A percentile compares a stretch with the other conserved stretches of the same genome.
These are phyloP conservation scores for Neocloeon triangulifer DNA, from an alignment of 1,140 invertebrate genomes.

Conservation along the genomic window DNA sequence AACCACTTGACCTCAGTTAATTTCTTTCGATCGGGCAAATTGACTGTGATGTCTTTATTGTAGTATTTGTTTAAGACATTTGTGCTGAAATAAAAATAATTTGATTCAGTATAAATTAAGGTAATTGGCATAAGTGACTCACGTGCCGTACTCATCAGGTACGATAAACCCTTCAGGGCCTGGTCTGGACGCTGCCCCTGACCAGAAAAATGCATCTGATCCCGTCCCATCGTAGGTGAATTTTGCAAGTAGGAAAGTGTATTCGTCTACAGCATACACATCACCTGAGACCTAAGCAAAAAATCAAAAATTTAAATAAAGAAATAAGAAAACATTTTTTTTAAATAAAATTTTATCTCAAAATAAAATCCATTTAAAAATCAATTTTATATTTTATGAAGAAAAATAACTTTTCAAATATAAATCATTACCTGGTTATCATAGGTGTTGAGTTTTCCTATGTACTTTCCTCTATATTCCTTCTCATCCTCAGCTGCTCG, in stretches of 20 bases:
- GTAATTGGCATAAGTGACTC: slow-evolving; percentile 15
- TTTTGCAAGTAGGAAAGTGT: slow-evolving; percentile 52
- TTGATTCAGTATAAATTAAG: slow-evolving; percentile 3
- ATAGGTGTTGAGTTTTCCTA: slow-evolving; percentile 76
- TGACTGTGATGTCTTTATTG: slow-evolving; percentile 65
- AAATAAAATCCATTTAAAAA: too few relatives aligned
- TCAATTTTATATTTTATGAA: too few relatives aligned
- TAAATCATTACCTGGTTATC: slow-evolving; percentile 85
- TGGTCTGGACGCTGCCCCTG: slow-evolving; percentile 61
- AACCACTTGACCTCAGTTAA: slow-evolving; percentile 79
- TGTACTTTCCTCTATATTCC: slow-evolving; percentile 52
- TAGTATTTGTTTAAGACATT: slow-evolving; percentile 68
- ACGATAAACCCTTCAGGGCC: slow-evolving; percentile 80
- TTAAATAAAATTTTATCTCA: too few relatives aligned
- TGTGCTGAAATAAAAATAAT: slow-evolving; percentile 32
- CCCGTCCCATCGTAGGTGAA: slow-evolving; percentile 86
- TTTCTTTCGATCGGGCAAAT: slow-evolving; percentile 64
- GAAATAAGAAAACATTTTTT: too few relatives aligned
- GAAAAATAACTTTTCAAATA: too few relatives aligned
- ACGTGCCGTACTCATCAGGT: slow-evolving; percentile 70
- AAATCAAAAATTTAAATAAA: too few relatives aligned
- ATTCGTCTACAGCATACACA: slow-evolving; percentile 75
- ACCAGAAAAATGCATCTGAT: slow-evolving; percentile 80
- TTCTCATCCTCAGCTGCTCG: slow-evolving; percentile 29
- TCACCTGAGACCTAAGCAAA: too few relatives aligned